Evolutionary conservation across 2,113 vertebrate species (phyloP).

Genomic region (Calyptommatus sinebrachiatus): DNA sequence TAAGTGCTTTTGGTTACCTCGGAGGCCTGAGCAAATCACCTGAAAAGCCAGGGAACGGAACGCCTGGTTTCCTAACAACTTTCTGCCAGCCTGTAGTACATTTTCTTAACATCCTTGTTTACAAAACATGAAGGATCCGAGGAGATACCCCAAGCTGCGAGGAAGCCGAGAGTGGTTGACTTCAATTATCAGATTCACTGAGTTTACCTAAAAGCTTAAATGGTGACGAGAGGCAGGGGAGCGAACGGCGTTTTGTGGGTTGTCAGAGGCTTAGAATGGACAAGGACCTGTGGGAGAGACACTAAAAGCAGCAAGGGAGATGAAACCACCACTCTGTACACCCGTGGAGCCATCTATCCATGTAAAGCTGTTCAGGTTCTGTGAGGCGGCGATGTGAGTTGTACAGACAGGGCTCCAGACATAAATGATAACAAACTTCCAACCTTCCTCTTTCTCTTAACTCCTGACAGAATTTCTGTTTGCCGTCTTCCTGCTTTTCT

Average conservation of each 20-base stretch:
- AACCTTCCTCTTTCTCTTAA: too few relatives aligned
- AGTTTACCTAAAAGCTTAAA: too few relatives aligned
- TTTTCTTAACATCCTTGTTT: conserved; percentile 55
- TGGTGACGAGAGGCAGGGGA: neutral
- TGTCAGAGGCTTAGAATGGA: neutral
- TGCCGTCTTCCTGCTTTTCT: too few relatives aligned
- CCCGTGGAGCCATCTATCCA: too few relatives aligned
- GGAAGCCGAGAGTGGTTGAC: neutral
- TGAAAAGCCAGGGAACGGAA: conserved; percentile 46
- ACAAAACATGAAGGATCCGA: conserved; percentile 1
- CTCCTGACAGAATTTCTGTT: too few relatives aligned
- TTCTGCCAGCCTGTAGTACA: conserved; percentile 29
- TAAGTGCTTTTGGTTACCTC: conserved; percentile 46
- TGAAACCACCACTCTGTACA: too few relatives aligned
- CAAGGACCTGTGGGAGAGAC: too few relatives aligned
- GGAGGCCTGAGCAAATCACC: conserved; percentile 29
- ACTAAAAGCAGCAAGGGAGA: too few relatives aligned
- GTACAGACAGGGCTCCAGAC: too few relatives aligned
- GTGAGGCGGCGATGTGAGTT: too few relatives aligned
- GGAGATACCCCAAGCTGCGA: neutral
- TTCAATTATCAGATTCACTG: neutral
- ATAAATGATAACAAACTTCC: too few relatives aligned
- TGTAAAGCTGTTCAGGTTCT: too few relatives aligned
- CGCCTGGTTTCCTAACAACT: conserved; percentile 31
- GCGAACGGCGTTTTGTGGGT: neutral